Evolutionary conservation across 2,888 invertebrate species (phyloP).

Genomic region (Mesochorus sp.): DNA sequence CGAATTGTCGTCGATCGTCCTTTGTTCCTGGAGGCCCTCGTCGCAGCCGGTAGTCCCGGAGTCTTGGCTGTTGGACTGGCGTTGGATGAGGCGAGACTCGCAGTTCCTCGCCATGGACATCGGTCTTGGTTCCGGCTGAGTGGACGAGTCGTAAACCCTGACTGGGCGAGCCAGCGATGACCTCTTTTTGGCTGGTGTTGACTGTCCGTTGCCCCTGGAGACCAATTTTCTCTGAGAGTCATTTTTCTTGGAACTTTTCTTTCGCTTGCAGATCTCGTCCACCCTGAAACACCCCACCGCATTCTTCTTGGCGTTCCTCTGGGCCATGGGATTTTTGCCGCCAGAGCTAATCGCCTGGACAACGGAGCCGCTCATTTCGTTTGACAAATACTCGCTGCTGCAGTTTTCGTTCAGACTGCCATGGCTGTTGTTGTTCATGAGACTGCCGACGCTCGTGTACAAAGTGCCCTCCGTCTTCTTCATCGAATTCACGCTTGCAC

Average conservation of each 20-base stretch:
- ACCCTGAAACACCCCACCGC: constrained; percentile 23
- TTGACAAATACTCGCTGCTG: constrained; percentile 56
- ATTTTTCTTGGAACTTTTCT: constrained; percentile 26
- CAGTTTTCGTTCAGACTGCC: constrained; percentile 48
- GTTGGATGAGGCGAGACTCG: constrained; percentile 26
- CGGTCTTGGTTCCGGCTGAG: constrained; percentile 67
- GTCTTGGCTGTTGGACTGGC: constrained; percentile 58
- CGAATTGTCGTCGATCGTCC: constrained; percentile 65
- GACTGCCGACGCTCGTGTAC: constrained; percentile 50
- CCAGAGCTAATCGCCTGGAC: too few species aligned
- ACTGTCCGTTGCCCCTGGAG: constrained; percentile 45
- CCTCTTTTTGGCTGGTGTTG: constrained; percentile 75
- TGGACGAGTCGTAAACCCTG: constrained; percentile 76
- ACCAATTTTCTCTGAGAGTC: constrained; percentile 30
- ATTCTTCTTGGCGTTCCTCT: constrained; percentile 16
- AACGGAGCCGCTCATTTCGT: too few species aligned
- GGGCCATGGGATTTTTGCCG: constrained; percentile 6
- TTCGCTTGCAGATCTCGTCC: constrained; percentile 45
- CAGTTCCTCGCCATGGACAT: constrained; percentile 38
- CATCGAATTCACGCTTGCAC: constrained; percentile 70
- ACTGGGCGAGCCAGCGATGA: constrained; percentile 79
- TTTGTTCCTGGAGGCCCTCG: constrained; percentile 63
- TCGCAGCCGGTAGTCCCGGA: constrained; percentile 61
- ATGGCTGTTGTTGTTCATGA: constrained; percentile 37
- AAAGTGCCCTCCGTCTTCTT: constrained; percentile 50